Conservation (phyloP, 1,140 invertebrate species). For the Nilaparvata lugens region DNA sequence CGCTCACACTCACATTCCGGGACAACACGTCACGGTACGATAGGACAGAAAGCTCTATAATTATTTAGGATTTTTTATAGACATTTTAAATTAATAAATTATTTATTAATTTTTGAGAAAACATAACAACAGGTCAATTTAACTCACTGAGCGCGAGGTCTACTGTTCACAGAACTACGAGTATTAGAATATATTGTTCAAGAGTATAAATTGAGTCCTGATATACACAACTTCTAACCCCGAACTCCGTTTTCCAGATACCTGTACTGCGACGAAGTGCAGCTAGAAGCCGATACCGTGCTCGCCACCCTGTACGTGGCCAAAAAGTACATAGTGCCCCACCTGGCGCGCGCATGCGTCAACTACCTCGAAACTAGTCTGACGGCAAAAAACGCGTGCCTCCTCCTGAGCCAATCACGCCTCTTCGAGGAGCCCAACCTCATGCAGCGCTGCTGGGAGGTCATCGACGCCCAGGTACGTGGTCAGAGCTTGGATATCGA, state of each 20-base stretch:
- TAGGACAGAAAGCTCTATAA: too few relatives aligned
- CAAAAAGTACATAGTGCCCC: slow-evolving; percentile 89
- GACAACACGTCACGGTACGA: too few relatives aligned
- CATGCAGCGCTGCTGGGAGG: slow-evolving; percentile 91
- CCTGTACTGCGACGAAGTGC: slow-evolving; percentile 93
- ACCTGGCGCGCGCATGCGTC: slow-evolving; percentile 80
- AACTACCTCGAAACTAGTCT: slow-evolving; percentile 86
- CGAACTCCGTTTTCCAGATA: slow-evolving; percentile 54
- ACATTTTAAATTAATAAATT: too few relatives aligned
- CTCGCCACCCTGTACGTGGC: slow-evolving; percentile 82
- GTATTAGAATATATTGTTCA: too few relatives aligned
- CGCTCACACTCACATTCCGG: too few relatives aligned
- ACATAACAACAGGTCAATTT: too few relatives aligned
- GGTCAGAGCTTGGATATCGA: too few relatives aligned
- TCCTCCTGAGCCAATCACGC: slow-evolving; percentile 80
- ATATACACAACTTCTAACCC: neutral
- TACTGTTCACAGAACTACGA: too few relatives aligned
- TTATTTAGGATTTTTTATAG: too few relatives aligned
- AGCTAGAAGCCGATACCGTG: slow-evolving; percentile 83
- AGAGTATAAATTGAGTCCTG: too few relatives aligned
- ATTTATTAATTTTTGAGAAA: too few relatives aligned
- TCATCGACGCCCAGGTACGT: slow-evolving; percentile 80
- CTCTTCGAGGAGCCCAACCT: slow-evolving; percentile 87
- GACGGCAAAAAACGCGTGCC: slow-evolving; percentile 85
- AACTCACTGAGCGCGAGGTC: too few relatives aligned